Conservation (phyloP, 2,113 vertebrate species). For the Seriola dumerili region DNA sequence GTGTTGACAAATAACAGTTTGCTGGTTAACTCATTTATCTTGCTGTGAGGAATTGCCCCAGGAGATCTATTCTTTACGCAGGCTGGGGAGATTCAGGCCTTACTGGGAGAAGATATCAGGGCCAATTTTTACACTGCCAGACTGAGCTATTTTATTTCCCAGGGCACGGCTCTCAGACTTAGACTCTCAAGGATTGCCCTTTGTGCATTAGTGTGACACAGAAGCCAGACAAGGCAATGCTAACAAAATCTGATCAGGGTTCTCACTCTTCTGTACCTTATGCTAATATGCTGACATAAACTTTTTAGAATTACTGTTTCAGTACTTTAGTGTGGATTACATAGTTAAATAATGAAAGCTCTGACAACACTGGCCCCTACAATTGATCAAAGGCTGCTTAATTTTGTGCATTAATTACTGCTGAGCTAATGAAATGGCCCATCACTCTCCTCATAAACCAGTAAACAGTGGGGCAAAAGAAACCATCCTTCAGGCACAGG, state of each 20-base stretch:
- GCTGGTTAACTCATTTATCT: constrained; percentile 54
- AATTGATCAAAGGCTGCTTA: constrained; percentile 75
- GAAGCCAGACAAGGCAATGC: background rate
- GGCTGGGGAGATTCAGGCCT: constrained; percentile 30
- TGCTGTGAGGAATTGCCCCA: constrained; percentile 38
- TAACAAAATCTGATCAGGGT: constrained; percentile 13
- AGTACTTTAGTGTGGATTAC: constrained; percentile 35
- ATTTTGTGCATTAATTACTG: constrained; percentile 78
- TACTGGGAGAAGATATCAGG: constrained; percentile 43
- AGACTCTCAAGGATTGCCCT: constrained; percentile 17
- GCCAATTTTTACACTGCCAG: constrained; percentile 42
- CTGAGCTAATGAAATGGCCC: constrained; percentile 79
- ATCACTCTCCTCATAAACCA: constrained; percentile 78
- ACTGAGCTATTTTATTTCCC: constrained; percentile 51
- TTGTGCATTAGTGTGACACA: constrained; percentile 29
- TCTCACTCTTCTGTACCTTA: background rate
- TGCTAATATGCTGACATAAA: constrained; percentile 17
- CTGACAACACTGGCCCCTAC: constrained; percentile 47
- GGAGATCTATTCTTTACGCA: constrained; percentile 49
- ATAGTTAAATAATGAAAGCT: constrained; percentile 56
- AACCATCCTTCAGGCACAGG: constrained; percentile 71
- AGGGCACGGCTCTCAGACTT: constrained; percentile 37
- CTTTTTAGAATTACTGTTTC: constrained; percentile 32
- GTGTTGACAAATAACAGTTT: constrained; percentile 50
- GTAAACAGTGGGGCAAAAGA: constrained; percentile 77